Evolutionary conservation across 2,797 vertebrate genomes (phyloP), one percentile per base, ranked within the genome.

Genomic region (Schizothorax lantsangensis): DNA sequence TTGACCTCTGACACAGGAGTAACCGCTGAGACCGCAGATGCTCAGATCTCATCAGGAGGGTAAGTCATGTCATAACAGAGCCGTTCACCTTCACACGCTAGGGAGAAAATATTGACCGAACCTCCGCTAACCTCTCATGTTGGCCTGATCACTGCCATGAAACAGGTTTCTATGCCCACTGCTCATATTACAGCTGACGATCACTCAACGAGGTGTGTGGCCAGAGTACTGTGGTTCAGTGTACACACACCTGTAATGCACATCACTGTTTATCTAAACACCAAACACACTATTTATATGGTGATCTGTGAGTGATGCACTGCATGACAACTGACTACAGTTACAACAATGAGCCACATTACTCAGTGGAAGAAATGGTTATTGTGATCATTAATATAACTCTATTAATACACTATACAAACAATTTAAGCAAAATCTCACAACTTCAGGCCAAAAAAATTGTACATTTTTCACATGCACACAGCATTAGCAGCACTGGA

Each of bases 101-200:
- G 36, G 79, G 84, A 88, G 87, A 79, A 90, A 84, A 84, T 88
- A 91, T 88, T 89, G 89, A 91, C 78, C 74, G 38, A 83, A 79
- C 79, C 86, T 85, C 83, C 23, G n/a, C 85, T 86, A 89, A 90
- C 79, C 86, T 89, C 71, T 84, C 49, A 64, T 81, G 85, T 83
- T 84, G 71, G 85, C 84, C 89, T 90, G 68, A 92, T 90, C 87
- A 85, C 83, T 73, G 84, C 85, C 49, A 84, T 40, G 79, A 89
- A 74, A 83, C 62, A 89, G 69, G 83, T 88, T 88, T 85, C 87
- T 79, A 59, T 73, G 72, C 14, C 57, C 33, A 69, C 4, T 17
- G 52, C n/a, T 23, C 59, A 74, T 68, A 45, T 81, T 74, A 83
- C 83, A 66, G 62, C 49, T 62, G 21, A 45, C 26, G 68, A 79